phyloP scores from a whole-genome alignment of 2,888 invertebrate species.

The Drosophila melanosoma region DNA sequence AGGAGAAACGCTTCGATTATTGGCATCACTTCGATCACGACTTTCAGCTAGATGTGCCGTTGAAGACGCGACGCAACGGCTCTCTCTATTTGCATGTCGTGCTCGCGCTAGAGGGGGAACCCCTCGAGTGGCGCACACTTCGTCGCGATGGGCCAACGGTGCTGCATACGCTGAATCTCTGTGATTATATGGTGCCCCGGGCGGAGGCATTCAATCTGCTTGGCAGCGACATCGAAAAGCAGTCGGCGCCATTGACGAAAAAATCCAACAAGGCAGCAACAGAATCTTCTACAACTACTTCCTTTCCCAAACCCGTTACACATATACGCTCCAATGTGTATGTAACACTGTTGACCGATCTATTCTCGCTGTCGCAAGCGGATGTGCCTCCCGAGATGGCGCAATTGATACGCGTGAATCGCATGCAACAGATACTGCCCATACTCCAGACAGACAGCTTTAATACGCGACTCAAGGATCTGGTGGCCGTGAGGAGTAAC shows the following conservation, averaged over 20 bases:
- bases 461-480: conserved; percentile 91
- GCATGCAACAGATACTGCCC: conserved; percentile 90
- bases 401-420: conserved; percentile 87
- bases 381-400: conserved; percentile 90
- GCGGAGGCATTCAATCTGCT: conserved; percentile 91
- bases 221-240: conserved; percentile 85
- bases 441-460: conserved; percentile 93
- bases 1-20: conserved; percentile 89
- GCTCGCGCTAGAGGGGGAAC: conserved; percentile 87
- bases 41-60: conserved; percentile 88
- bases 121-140: conserved; percentile 87
- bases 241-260: not conserved
- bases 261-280: not conserved
- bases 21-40: conserved; percentile 86
- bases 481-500: conserved; percentile 88
- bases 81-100: conserved; percentile 92
- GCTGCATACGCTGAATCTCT: conserved; percentile 88
- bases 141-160: conserved; percentile 87
- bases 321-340: conserved; percentile 91
- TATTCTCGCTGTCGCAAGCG: conserved; percentile 87
- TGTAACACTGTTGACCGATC: conserved; percentile 92
- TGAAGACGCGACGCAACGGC: conserved; percentile 92
- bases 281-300: not conserved
- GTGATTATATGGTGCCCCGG: conserved; percentile 91
- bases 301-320: conserved; percentile 86